phyloP scores from a whole-genome alignment of 2,113 vertebrate genomes.

The Caranx melampygus region DNA sequence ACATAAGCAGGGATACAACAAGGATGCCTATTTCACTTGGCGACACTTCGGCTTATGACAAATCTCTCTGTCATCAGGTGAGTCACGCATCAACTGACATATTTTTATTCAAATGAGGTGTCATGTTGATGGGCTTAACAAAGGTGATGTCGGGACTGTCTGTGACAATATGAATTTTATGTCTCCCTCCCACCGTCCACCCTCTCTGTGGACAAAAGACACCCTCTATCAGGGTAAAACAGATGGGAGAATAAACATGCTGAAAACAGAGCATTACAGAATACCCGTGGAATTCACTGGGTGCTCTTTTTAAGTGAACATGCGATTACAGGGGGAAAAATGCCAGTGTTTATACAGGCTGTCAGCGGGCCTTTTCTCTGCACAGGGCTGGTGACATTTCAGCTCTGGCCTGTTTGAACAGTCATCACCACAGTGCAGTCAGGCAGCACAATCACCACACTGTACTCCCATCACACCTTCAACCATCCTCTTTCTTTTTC shows the following conservation, averaged over 20 bases:
- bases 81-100: not conserved
- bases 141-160: conserved; percentile 17
- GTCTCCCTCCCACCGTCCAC: conserved; percentile 6
- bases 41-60: not conserved
- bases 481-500: not conserved
- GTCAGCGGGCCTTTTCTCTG: conserved; percentile 72
- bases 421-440: conserved; percentile 59
- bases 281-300: conserved; percentile 76
- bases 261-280: conserved; percentile 66
- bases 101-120: conserved; percentile 9
- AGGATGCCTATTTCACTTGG: not conserved
- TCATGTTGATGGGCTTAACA: conserved; percentile 16
- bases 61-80: not conserved
- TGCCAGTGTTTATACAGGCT: conserved; percentile 78
- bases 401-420: conserved; percentile 74
- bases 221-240: conserved; percentile 55
- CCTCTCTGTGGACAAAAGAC: conserved; percentile 50
- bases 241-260: conserved; percentile 63
- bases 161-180: conserved; percentile 21
- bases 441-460: conserved; percentile 56
- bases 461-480: conserved; percentile 48
- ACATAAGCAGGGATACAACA: not conserved
- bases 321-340: conserved; percentile 66
- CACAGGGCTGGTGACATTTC: conserved; percentile 73
- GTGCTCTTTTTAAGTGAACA: conserved; percentile 77